Percentiles rank a stretch among this genome's conserved stretches.
Conservation (phyloP, 2,888 invertebrate species). For the Venustoraphidia nigricollis region DNA sequence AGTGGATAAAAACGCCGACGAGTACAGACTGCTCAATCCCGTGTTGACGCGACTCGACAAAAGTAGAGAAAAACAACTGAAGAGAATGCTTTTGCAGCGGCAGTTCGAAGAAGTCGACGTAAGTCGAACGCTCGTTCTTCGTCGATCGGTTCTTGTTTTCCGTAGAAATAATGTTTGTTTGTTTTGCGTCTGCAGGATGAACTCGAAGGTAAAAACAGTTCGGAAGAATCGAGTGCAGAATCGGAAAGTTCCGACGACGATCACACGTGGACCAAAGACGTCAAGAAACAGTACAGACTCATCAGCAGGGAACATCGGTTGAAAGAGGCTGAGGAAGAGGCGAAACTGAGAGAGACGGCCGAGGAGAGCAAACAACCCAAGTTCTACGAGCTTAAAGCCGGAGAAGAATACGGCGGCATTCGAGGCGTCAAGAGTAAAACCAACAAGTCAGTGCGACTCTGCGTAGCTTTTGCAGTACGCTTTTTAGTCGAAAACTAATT, state of each 20-base stretch:
- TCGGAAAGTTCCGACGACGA: slow-evolving; percentile 65
- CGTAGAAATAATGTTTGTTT: not conserved
- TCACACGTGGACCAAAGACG: slow-evolving; percentile 61
- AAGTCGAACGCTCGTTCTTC: slow-evolving; percentile 2
- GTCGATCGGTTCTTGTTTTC: not conserved
- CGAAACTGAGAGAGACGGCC: slow-evolving; percentile 14
- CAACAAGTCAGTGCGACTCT: slow-evolving; percentile 27
- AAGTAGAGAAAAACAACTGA: slow-evolving; percentile 42
- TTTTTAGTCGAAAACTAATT: too few relatives aligned
- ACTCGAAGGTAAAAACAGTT: slow-evolving; percentile 27
- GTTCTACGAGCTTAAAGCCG: slow-evolving; percentile 43
- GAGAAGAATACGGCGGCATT: slow-evolving; percentile 40
- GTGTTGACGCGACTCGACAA: slow-evolving; percentile 71
- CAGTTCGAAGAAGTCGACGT: slow-evolving; percentile 34
- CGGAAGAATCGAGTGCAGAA: slow-evolving; percentile 24
- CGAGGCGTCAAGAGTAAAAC: slow-evolving; percentile 33
- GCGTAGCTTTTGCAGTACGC: too few relatives aligned
- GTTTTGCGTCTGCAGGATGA: slow-evolving; percentile 20
- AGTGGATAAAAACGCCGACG: slow-evolving; percentile 74
- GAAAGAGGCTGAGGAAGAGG: slow-evolving; percentile 24
- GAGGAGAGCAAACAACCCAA: slow-evolving; percentile 28
- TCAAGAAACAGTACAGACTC: slow-evolving; percentile 58
- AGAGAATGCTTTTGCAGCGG: slow-evolving; percentile 36
- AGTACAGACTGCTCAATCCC: slow-evolving; percentile 77
- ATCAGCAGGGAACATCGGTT: slow-evolving; percentile 37